Evolutionary conservation across 2,797 vertebrate genomes (phyloP), one percentile per base, ranked within the genome.

Genomic region (Apodemus agrarius): DNA sequence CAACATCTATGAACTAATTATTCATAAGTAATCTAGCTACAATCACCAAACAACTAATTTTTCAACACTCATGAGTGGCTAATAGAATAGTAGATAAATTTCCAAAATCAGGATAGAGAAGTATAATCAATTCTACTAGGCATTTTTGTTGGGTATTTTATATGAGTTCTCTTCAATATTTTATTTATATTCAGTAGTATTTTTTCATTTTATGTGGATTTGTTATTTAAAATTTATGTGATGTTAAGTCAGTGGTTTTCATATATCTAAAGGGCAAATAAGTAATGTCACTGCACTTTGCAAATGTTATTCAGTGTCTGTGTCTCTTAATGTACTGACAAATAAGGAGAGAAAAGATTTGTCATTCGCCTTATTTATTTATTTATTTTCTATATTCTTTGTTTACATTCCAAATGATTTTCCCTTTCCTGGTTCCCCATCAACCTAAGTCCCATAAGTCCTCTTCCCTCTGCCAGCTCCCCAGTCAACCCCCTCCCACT

Each of bases 1-100:
- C 98, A 95, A 54, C 96, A 40, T 89, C 1, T 0, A 46, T 96
- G 83, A 93, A 72, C 1, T 80, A 31, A 74, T 40, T 90, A 40
- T 90, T 95, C 29, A 91, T 90, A 81, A 92, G 79, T 93, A 93
- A 95, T 43, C 29, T 95, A 83, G 90, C 92, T 96, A 88, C 11
- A 9, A 54, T 84, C 8, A 93, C 17, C 31, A 93, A 97, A 90
- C 19, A 43, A 85, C 24, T 10, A 43, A 59, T 96, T 40, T 96
- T 3, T 34, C 91, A 40, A 94, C 79, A 29, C 92, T 97, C 37
- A 67, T 46, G 0, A 22, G 52, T 81, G 57, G 34, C 76, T 92
- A 90, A 0, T 24, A 49, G 49, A 97, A 95, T 57, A 92, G 0
- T 49, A 78, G 12, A 24, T 1, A 96, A 96, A 37, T 14, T 0